These are phyloP conservation scores for Argya squamiceps DNA, from an alignment of 2,797 vertebrate genomes.

Conservation along the genomic window DNA sequence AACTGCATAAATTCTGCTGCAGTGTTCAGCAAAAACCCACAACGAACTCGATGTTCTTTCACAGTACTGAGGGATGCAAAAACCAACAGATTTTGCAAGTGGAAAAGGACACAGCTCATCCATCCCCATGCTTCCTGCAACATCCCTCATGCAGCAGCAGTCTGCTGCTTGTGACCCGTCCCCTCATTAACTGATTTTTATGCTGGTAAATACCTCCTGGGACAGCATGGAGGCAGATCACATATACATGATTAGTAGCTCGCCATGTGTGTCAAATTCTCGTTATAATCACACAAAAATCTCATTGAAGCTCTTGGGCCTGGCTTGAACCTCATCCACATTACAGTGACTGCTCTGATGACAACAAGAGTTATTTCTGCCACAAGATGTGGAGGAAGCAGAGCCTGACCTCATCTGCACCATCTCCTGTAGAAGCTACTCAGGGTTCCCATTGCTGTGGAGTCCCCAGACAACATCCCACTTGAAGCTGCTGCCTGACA, in stretches of 20 bases:
- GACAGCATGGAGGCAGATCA: background rate
- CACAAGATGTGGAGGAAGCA: background rate
- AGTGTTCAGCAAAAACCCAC: background rate
- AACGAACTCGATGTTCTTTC: background rate
- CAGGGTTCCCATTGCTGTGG: background rate
- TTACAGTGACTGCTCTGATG: background rate
- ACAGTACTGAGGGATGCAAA: background rate
- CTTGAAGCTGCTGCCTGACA: background rate
- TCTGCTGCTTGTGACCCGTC: background rate
- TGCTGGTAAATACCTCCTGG: background rate
- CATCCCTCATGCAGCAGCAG: background rate
- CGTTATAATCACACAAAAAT: constrained; percentile 49
- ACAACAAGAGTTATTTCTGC: constrained; percentile 47
- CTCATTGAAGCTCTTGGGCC: constrained; percentile 24
- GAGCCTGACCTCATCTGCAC: background rate
- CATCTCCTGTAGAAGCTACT: background rate
- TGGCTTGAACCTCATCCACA: background rate
- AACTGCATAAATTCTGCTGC: background rate
- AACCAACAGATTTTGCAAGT: fast-evolving
- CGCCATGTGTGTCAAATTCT: constrained; percentile 19
- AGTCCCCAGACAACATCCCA: background rate
- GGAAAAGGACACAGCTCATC: background rate
- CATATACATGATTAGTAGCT: background rate
- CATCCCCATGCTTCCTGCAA: background rate
- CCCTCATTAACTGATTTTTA: constrained; percentile 19